Conservation (phyloP, 2,888 invertebrate genomes). For the Morpho achilles region DNA sequence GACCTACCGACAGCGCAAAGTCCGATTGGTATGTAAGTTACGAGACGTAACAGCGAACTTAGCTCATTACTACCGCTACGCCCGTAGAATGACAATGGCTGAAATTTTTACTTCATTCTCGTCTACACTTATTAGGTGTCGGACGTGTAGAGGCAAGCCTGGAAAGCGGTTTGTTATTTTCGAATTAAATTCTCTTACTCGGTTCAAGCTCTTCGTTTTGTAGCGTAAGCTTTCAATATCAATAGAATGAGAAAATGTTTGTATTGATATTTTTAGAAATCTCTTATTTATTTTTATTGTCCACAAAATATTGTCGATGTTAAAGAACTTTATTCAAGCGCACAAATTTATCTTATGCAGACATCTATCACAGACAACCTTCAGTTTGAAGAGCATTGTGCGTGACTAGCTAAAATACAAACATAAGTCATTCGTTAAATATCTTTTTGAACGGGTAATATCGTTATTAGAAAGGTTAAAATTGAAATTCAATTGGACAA, state of each 20-base stretch:
- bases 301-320: no score
- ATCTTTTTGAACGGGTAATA: no score
- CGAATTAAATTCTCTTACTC: conserved; percentile 24
- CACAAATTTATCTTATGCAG: no score
- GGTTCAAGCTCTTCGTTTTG: conserved; percentile 20
- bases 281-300: no score
- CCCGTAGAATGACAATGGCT: conserved; percentile 66
- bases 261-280: neutral
- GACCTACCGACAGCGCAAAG: conserved; percentile 36
- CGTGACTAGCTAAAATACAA: no score
- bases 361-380: no score
- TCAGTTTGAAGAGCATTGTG: no score
- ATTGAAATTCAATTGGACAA: no score
- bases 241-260: conserved; percentile 6
- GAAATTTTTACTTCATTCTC: conserved; percentile 68
- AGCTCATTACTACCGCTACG: conserved; percentile 74
- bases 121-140: conserved; percentile 56
- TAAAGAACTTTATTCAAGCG: no score
- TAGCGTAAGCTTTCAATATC: conserved; percentile 20
- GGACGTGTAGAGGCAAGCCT: conserved; percentile 51
- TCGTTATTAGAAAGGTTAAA: no score
- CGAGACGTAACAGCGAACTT: conserved; percentile 74
- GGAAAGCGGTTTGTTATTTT: conserved; percentile 37
- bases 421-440: no score
- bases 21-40: conserved; percentile 76